Percentiles rank a stretch among this genome's conserved stretches.
Conservation (phyloP, 2,113 vertebrate genomes). For the Centropus unirufus region DNA sequence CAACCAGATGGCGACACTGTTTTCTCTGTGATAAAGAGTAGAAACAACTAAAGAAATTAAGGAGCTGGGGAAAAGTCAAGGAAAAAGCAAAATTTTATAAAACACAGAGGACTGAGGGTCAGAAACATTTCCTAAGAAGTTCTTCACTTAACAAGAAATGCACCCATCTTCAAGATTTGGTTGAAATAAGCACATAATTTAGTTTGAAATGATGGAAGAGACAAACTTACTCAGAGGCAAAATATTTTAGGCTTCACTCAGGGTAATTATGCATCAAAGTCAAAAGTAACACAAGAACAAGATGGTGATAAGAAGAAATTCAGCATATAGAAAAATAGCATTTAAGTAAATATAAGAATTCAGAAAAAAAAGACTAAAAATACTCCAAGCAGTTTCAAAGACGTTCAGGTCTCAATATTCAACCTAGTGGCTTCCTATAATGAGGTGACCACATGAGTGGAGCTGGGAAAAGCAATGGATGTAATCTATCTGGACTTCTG, state of each 20-base stretch:
- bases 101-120: not conserved
- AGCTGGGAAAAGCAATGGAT: too few species aligned
- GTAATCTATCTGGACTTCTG: too few species aligned
- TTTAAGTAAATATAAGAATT: too few species aligned
- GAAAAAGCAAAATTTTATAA: not conserved
- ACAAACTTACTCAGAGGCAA: not conserved
- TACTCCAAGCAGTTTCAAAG: too few species aligned
- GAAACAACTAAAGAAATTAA: not conserved
- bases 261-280: not conserved
- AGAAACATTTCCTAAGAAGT: not conserved
- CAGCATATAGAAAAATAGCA: too few species aligned
- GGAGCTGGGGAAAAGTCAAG: not conserved
- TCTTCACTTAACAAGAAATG: not conserved
- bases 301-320: too few species aligned
- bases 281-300: too few species aligned
- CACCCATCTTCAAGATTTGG: not conserved
- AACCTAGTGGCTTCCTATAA: too few species aligned
- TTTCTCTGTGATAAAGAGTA: not conserved
- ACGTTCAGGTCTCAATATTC: too few species aligned
- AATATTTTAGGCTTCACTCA: not conserved
- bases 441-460: too few species aligned
- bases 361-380: too few species aligned
- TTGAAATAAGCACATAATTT: not conserved
- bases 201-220: not conserved
- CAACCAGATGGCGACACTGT: accelerated